Evolutionary conservation across 2,113 vertebrate species (phyloP).

Genomic region (Glaucidium brasilianum): DNA sequence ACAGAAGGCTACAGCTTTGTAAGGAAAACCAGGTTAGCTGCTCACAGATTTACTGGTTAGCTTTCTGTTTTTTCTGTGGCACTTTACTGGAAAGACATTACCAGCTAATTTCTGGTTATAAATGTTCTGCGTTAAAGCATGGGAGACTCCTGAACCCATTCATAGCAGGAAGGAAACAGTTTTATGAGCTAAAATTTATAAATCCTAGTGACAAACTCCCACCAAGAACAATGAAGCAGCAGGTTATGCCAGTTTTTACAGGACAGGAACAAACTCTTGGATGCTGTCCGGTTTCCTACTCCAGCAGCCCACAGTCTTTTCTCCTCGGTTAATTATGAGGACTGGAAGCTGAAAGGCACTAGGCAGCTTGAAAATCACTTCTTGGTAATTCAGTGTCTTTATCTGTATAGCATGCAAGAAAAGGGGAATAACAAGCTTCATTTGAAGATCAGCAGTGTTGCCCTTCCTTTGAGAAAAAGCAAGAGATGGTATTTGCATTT

Average conservation of each 20-base stretch:
- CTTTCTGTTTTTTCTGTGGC: neutral
- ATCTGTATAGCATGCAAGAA: neutral
- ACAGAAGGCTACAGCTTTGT: neutral
- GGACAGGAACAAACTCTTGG: neutral
- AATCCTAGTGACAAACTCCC: neutral
- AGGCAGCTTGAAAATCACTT: neutral
- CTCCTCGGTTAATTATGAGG: neutral
- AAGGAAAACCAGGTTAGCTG: neutral
- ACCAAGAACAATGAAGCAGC: neutral
- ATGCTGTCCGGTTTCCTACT: neutral
- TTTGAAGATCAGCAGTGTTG: neutral
- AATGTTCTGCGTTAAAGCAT: neutral
- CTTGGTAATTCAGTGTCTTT: neutral
- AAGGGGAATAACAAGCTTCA: neutral
- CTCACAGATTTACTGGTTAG: neutral
- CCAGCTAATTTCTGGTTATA: neutral
- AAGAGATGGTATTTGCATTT: rapidly evolving
- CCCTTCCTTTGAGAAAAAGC: neutral
- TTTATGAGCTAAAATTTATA: slow-evolving; percentile 12
- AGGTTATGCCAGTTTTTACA: neutral
- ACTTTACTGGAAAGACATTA: neutral
- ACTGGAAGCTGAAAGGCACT: neutral
- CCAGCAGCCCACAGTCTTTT: neutral
- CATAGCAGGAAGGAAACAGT: neutral
- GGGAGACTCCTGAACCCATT: neutral